These are phyloP conservation scores for Recurvirostra avosetta DNA, from an alignment of 2,113 vertebrate species.

Conservation along the genomic window DNA sequence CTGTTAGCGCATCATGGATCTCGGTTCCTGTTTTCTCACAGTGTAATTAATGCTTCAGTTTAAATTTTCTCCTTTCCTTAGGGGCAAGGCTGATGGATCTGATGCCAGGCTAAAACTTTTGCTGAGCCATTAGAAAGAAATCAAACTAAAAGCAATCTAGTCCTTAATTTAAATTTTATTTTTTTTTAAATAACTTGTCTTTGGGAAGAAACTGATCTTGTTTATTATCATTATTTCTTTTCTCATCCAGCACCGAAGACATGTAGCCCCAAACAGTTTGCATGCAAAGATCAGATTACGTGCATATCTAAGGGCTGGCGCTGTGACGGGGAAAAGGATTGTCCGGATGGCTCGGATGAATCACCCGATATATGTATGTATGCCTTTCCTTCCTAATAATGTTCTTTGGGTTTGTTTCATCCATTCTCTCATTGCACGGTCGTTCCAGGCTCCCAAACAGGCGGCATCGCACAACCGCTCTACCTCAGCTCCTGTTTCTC, in stretches of 20 bases:
- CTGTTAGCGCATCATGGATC: constrained; percentile 8
- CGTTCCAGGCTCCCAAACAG: neutral
- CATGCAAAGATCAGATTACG: constrained; percentile 94
- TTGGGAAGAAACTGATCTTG: constrained; percentile 38
- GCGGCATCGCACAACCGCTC: neutral
- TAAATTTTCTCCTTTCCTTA: constrained; percentile 50
- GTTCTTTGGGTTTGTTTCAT: neutral
- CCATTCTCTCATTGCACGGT: neutral
- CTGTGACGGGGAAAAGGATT: constrained; percentile 96
- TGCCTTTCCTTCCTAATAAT: neutral
- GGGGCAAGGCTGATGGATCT: constrained; percentile 34
- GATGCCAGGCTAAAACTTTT: neutral
- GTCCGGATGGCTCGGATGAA: constrained; percentile 95
- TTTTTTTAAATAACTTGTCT: neutral
- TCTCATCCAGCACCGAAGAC: constrained; percentile 84
- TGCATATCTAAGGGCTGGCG: constrained; percentile 98
- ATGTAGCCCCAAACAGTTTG: constrained; percentile 96
- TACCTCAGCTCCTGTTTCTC: neutral
- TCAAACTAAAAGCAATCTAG: neutral
- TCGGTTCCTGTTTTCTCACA: neutral
- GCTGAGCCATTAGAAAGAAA: constrained; percentile 1
- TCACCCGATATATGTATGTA: constrained; percentile 94
- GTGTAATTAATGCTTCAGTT: constrained; percentile 58
- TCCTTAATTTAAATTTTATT: constrained; percentile 1
- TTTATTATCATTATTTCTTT: constrained; percentile 32